These are phyloP conservation scores for Microhierax caerulescens DNA, from an alignment of 2,797 vertebrate species.

Conservation along the genomic window DNA sequence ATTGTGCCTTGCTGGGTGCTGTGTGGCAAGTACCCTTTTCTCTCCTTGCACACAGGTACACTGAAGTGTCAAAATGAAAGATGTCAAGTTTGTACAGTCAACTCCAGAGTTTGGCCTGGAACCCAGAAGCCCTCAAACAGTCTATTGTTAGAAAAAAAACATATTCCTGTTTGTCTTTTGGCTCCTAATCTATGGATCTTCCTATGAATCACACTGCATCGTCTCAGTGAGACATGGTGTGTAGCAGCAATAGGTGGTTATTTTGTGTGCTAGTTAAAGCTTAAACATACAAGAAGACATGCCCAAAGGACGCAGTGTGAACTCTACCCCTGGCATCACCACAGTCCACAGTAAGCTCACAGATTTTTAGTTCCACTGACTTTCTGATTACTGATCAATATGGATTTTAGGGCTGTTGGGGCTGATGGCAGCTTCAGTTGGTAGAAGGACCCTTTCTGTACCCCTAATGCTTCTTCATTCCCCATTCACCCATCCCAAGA, in stretches of 20 bases:
- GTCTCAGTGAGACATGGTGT: background rate
- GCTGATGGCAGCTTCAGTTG: constrained; percentile 65
- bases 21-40: background rate
- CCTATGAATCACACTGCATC: background rate
- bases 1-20: background rate
- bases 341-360: constrained; percentile 75
- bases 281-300: background rate
- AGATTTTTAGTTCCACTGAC: constrained; percentile 73
- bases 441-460: background rate
- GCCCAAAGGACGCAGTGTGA: background rate
- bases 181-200: background rate
- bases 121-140: background rate
- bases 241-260: background rate
- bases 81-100: background rate
- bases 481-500: too few relatives aligned
- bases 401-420: constrained; percentile 76
- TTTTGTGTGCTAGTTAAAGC: background rate
- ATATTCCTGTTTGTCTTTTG: background rate
- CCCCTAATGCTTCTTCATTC: background rate
- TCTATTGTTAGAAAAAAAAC: background rate
- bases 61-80: background rate
- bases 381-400: constrained; percentile 77
- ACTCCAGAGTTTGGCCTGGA: background rate
- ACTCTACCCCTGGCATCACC: constrained; percentile 77
- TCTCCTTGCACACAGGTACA: background rate